A percentile compares a stretch with the other conserved stretches of the same genome.
Evolutionary conservation across 2,113 vertebrate species (phyloP).

Genomic region (Puffinus mauretanicus): DNA sequence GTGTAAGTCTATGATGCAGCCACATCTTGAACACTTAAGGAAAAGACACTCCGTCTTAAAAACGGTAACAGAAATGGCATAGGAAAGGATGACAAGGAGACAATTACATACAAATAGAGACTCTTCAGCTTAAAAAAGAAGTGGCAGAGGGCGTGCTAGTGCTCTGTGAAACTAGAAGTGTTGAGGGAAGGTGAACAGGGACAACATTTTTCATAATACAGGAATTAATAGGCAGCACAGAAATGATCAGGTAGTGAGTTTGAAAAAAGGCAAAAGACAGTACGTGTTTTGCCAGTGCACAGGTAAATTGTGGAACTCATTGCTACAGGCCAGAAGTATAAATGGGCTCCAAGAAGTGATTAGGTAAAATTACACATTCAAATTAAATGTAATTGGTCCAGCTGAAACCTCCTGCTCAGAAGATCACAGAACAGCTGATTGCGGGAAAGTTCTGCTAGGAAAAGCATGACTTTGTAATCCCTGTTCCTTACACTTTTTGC

Average conservation of each 20-base stretch:
- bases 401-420: constrained; percentile 31
- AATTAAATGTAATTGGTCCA: constrained; percentile 27
- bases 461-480: constrained; percentile 5
- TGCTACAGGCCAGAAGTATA: neutral
- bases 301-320: neutral
- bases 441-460: constrained; percentile 34
- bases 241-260: neutral
- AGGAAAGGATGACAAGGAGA: neutral
- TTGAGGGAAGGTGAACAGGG: neutral
- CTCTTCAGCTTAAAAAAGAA: neutral
- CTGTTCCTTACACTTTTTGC: neutral
- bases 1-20: neutral
- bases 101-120: neutral
- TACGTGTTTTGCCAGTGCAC: neutral
- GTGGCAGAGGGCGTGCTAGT: neutral
- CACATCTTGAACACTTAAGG: neutral
- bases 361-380: constrained; percentile 25
- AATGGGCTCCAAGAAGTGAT: constrained; percentile 8
- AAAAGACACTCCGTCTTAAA: neutral
- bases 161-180: neutral
- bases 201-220: neutral
- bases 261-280: neutral
- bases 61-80: neutral
- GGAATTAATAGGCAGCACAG: neutral
- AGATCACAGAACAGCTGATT: constrained; percentile 18